phyloP scores from a whole-genome alignment of 2,797 vertebrate species.

The Pipistrellus pygmaeus region DNA sequence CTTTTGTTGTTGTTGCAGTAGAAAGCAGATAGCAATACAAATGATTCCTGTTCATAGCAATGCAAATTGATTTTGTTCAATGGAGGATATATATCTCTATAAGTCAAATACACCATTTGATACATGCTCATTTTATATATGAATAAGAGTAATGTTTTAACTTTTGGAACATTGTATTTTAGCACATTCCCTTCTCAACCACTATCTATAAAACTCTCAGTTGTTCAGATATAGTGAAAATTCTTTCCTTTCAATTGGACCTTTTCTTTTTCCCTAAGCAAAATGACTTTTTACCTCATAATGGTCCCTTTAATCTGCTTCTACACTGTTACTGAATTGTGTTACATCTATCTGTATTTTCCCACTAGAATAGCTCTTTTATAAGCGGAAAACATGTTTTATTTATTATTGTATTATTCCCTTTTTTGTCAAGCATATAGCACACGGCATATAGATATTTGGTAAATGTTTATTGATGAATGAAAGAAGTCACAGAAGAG shows the following conservation, averaged over 20 bases:
- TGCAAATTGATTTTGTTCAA: not conserved
- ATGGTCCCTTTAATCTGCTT: not conserved
- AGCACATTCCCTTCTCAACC: not conserved
- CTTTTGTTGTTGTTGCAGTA: not conserved
- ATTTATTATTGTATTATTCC: not conserved
- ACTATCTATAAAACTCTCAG: not conserved
- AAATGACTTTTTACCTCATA: slow-evolving; percentile 21
- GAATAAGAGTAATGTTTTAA: not conserved
- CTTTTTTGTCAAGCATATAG: not conserved
- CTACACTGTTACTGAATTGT: not conserved
- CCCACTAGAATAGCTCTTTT: not conserved
- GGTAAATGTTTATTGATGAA: not conserved
- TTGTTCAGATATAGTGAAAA: not conserved
- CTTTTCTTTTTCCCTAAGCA: slow-evolving; percentile 53
- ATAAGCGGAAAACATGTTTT: slow-evolving; percentile 49
- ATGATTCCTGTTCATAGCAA: not conserved
- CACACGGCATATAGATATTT: not conserved
- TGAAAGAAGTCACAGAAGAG: not conserved
- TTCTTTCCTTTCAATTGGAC: not conserved
- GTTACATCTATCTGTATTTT: not conserved
- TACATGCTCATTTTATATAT: slow-evolving; percentile 19
- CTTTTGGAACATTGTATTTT: slow-evolving; percentile 35
- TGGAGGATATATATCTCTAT: not conserved
- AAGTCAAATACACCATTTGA: slow-evolving; percentile 32
- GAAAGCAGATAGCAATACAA: not conserved